Evolutionary conservation across 2,888 invertebrate genomes (phyloP), one percentile per base, ranked within the genome.

Genomic region (Callimorpha dominula): DNA sequence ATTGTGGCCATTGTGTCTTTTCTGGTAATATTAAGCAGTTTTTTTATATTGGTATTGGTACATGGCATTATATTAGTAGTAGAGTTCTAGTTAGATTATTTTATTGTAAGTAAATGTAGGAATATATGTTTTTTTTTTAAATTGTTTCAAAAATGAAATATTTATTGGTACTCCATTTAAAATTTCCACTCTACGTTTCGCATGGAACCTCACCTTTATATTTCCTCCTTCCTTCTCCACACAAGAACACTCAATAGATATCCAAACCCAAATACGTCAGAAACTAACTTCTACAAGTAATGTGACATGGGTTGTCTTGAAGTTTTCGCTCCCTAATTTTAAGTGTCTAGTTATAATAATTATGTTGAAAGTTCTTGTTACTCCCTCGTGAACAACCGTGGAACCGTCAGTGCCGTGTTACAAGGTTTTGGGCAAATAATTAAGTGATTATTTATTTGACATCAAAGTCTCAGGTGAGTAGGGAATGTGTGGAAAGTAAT

Each of bases 341-440:
- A 86, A 88, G 84, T 86, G 88, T 86, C 87, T 83, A 81, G 87
- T 86, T 83, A 74, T 70, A 87, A 88, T 88, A 86, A 88, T 88
- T 85, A 89, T 78, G 82, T 83, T 79, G 80, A 77, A 80, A 78
- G 78, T 80, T 81, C 67, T 66, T 62, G 65, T 77, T 78, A 66
- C 75, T 83, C 84, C 84, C 82, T 70, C 46, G 79, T 66, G 82
- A 66, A 52, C 69, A 64, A 63, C 74, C 79, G 69, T 66, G 46
- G 60, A 49, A 40, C 62, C 68, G 57, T 60, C 46, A 63, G 69
- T 69, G 50, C 69, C 63, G 17, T 42, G 70, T 70, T 70, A 70
- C 62, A 52, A 50, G 52, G 52, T n/a, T 50, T 52, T n/a, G 31
- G 62, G 40, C 31, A 60, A n/a, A 64, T 70, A 50, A 70, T 70